A percentile compares a stretch with the other conserved stretches of the same genome.
Evolutionary conservation across 1,140 invertebrate genomes (phyloP).

Genomic region (Aphelinus atriplicis): DNA sequence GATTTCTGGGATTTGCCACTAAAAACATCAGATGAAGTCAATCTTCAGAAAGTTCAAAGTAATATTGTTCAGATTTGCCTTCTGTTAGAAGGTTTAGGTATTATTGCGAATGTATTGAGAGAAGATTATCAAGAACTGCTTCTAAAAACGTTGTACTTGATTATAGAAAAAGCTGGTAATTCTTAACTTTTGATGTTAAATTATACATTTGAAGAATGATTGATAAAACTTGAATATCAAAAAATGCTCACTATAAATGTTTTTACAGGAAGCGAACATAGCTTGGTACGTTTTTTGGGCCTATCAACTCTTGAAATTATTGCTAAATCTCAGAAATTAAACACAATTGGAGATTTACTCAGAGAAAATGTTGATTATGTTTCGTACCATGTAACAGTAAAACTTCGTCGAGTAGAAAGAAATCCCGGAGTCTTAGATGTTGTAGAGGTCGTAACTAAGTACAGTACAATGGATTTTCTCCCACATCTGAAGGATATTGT

Average conservation of each 20-base stretch:
- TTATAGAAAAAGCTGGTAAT: slow-evolving; percentile 74
- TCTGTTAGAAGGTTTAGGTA: slow-evolving; percentile 72
- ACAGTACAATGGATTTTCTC: slow-evolving; percentile 70
- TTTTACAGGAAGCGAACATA: slow-evolving; percentile 68
- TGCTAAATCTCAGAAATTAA: slow-evolving; percentile 63
- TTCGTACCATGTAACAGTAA: slow-evolving; percentile 71
- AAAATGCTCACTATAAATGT: slow-evolving; percentile 12
- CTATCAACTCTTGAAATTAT: slow-evolving; percentile 67
- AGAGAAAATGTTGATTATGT: slow-evolving; percentile 74
- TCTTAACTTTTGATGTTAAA: not conserved
- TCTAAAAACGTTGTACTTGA: slow-evolving; percentile 72
- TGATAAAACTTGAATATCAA: slow-evolving; percentile 10
- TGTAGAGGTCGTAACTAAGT: slow-evolving; percentile 72
- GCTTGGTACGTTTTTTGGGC: slow-evolving; percentile 68
- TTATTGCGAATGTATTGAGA: slow-evolving; percentile 66
- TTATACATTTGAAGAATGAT: slow-evolving; percentile 32
- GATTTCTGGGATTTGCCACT: slow-evolving; percentile 71
- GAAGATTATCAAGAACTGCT: slow-evolving; percentile 68
- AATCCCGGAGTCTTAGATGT: slow-evolving; percentile 69
- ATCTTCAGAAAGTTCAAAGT: slow-evolving; percentile 66
- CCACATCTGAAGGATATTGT: slow-evolving; percentile 72
- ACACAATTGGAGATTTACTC: slow-evolving; percentile 67
- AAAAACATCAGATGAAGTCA: slow-evolving; percentile 55
- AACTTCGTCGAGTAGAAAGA: slow-evolving; percentile 68
- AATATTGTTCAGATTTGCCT: slow-evolving; percentile 72